Base-by-base conservation (phyloP, 2,113 vertebrate genomes). In the Limnothrissa miodon region DNA sequence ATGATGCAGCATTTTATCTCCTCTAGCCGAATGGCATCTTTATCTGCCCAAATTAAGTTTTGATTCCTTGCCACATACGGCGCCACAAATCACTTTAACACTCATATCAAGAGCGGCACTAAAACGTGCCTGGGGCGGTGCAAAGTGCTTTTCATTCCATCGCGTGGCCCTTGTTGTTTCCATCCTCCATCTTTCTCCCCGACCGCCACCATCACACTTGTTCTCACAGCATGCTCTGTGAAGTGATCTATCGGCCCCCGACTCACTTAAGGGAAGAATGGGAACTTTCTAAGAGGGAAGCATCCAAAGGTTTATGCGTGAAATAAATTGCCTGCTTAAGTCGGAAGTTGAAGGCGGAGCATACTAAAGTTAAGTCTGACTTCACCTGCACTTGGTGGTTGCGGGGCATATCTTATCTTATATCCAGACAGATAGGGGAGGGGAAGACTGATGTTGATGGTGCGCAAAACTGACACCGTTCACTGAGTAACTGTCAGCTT, bases 31-130 rank as follows among this genome's bases (percentile, higher is more conserved):
- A 95, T 94, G 93, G 93, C 94, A 94, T 94, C 94, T 95, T 95
- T 95, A 95, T 95, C 94, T 94, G 93, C 93, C 91, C 93, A 95
- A 95, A 95, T 95, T 91, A 94, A 95, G 93, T 95, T 95, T 94
- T 95, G 94, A 94, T 95, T 95, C 94, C 92, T 93, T 92, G 93
- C 93, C 93, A 94, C 94, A 95, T 95, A 95, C 90, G 93, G 93
- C 81, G 92, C 91, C 33, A 87, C 94, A 95, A 95, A 95, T 95
- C 95, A 95, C 92, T 94, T 94, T 95, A 94, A 93, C 93, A 90
- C 91, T 87, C 89, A 93, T 95, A 94, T 94, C 92, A 92, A 92
- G 92, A 93, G 93, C 90, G 84, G 92, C 92, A 91, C 92, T 94
- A 93, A 94, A 94, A 88, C 90, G 87, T 85, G 93, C 93, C 93